Conservation (phyloP, 2,888 invertebrate species). For the Oscheius sp. region DNA sequence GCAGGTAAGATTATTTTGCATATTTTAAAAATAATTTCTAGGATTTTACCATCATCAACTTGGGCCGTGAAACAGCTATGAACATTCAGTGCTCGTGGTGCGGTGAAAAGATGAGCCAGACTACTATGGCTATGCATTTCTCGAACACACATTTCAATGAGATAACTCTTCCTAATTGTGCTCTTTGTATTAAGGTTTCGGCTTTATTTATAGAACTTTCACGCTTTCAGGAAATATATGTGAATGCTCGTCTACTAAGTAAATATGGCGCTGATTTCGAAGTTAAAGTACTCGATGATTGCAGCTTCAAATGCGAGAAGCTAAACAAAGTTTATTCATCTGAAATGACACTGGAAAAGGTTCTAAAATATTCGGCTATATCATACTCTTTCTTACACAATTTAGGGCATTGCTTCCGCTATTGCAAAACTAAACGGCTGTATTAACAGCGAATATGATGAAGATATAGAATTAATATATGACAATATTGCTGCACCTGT, state of each 20-base stretch:
- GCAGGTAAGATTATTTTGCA: slow-evolving; percentile 27
- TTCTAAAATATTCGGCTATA: too few species aligned
- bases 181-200: slow-evolving; percentile 60
- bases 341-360: slow-evolving; percentile 58
- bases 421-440: too few species aligned
- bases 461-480: slow-evolving; percentile 20
- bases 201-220: neutral
- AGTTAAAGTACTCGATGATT: slow-evolving; percentile 66
- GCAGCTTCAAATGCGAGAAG: slow-evolving; percentile 53
- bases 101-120: slow-evolving; percentile 66
- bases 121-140: slow-evolving; percentile 65
- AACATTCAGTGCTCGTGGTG: slow-evolving; percentile 70
- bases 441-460: slow-evolving; percentile 27
- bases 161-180: slow-evolving; percentile 68
- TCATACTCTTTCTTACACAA: too few species aligned
- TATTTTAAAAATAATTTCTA: slow-evolving; percentile 30
- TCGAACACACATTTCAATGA: slow-evolving; percentile 67
- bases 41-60: slow-evolving; percentile 68
- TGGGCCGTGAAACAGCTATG: slow-evolving; percentile 44
- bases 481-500: slow-evolving; percentile 29
- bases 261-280: slow-evolving; percentile 64
- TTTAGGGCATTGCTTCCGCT: too few species aligned
- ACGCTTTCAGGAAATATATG: slow-evolving; percentile 60
- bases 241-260: slow-evolving; percentile 64
- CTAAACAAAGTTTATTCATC: slow-evolving; percentile 51